A percentile compares a stretch with the other conserved stretches of the same genome.
phyloP scores from a whole-genome alignment of 2,113 vertebrate genomes.

The Scytalopus superciliaris region DNA sequence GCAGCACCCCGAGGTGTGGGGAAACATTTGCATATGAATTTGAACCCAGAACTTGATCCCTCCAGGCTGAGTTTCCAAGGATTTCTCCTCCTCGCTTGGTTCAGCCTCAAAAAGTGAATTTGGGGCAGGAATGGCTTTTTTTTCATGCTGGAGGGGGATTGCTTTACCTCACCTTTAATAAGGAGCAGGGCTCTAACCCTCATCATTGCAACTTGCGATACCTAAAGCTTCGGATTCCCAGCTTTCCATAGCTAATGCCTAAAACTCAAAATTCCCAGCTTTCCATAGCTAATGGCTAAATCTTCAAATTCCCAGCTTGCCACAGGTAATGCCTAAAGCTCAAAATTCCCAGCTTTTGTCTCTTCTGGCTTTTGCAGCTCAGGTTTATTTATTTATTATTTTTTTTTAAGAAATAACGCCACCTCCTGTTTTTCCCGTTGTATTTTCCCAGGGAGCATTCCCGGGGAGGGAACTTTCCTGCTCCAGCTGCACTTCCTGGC shows the following conservation, averaged over 20 bases:
- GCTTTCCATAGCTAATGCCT: background rate
- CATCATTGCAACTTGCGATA: fast-evolving
- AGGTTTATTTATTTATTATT: too few species aligned
- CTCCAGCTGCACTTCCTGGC: background rate
- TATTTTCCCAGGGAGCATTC: background rate
- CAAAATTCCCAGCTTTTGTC: background rate
- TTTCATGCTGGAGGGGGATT: background rate
- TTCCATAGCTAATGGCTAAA: background rate
- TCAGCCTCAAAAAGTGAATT: background rate
- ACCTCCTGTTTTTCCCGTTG: background rate
- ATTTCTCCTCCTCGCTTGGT: background rate
- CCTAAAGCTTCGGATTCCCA: background rate
- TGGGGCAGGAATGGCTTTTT: background rate
- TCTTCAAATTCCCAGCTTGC: background rate
- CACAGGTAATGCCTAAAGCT: background rate
- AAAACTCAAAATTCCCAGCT: background rate
- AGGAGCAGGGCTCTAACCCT: background rate
- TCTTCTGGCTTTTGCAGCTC: background rate
- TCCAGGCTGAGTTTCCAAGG: fast-evolving
- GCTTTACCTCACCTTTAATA: background rate
- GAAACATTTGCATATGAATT: background rate
- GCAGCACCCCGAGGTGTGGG: background rate
- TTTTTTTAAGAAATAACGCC: background rate
- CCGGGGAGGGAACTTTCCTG: background rate
- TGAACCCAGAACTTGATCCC: too few species aligned